A percentile compares a stretch with the other conserved stretches of the same genome.
Evolutionary conservation across 2,113 vertebrate species (phyloP).

Genomic region (Daboia siamensis): DNA sequence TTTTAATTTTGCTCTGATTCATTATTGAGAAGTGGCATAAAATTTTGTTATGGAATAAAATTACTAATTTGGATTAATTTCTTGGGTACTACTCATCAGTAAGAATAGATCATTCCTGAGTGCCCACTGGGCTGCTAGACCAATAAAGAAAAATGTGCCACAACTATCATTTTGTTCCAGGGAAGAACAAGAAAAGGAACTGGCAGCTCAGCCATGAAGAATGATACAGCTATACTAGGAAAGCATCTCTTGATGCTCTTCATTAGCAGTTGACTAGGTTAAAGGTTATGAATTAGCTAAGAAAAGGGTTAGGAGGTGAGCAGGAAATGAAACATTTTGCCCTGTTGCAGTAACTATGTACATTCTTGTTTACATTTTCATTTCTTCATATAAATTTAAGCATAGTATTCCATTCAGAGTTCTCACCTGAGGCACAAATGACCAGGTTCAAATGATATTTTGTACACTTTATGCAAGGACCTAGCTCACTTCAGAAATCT

Average conservation of each 20-base stretch:
- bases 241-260: not conserved
- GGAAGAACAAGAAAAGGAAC: not conserved
- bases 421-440: not conserved
- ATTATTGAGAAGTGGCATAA: not conserved
- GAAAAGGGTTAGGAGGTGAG: not conserved
- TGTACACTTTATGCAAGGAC: not conserved
- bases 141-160: not conserved
- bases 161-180: not conserved
- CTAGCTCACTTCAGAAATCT: not conserved
- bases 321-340: not conserved
- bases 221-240: not conserved
- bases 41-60: not conserved
- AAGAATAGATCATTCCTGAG: not conserved
- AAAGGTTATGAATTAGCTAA: not conserved
- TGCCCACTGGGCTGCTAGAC: not conserved
- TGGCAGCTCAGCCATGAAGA: not conserved
- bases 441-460: not conserved
- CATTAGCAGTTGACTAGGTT: not conserved
- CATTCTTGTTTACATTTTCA: not conserved
- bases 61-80: not conserved
- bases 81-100: not conserved
- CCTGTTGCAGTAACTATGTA: not conserved
- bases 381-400: not conserved
- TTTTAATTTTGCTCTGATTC: not conserved
- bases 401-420: not conserved